Base-by-base conservation (phyloP, 2,888 invertebrate genomes). In the Notocelia uddmanniana region DNA sequence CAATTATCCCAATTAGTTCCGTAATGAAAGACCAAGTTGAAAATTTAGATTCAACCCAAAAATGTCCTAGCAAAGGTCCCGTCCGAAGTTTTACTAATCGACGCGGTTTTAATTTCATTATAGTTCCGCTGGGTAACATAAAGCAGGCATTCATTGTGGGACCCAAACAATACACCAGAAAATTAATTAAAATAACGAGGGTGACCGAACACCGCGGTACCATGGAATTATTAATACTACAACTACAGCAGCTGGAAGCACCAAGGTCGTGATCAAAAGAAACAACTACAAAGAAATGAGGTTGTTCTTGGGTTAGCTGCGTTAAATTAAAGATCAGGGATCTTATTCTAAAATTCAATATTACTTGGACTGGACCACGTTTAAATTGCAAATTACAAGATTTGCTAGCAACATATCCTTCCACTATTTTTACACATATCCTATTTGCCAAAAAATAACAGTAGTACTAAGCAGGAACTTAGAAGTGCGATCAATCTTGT, bases 91-190 rank as follows among this genome's bases (percentile, higher is more conserved):
- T 52, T 18, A 70, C 59, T 59, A 66, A 71, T 71, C 71, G 71
- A 71, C 63, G 58, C 58, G 52, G 70, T 66, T 66, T 66, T 71
- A 71, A 71, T 71, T 71, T 71, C 52, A 59, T 71, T 71, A 59
- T 54, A 71, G 71, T 59, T 71, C 71, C 59, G 52, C 13, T 54
- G 71, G 66, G 71, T 23, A 21, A 21, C 31, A 67, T 71, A 45
- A 69, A 59, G 58, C 57, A 58, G 15, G 48, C 26, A 63, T 66
- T 54, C 59, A 66, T 71, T 57, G 64, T 58, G 50, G 34, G 21
- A 23, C 60, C 60, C 59, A 57, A 34, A 59, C 64, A 58, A 63
- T 50, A 52, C 70, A 52, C 41, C 58, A 34, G 63, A 34, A 54
- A 59, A 67, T 66, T 71, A 66, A 71, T 71, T 71, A 71, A 66